Conservation (phyloP, 2,113 vertebrate genomes). For the Ptilonorhynchus violaceus region DNA sequence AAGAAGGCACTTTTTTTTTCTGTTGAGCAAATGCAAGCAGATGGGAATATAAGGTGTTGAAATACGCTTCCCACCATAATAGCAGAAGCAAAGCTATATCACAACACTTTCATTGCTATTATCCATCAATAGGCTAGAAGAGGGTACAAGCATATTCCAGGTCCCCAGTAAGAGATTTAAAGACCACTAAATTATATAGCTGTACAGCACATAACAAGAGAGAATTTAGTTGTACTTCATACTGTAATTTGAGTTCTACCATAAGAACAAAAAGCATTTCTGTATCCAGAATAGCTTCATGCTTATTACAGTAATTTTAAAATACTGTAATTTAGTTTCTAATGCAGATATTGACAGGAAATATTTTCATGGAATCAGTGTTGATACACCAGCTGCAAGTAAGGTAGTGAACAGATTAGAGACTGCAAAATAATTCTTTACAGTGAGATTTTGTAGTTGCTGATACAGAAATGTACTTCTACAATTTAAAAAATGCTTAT, state of each 20-base stretch:
- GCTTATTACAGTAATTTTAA: not conserved
- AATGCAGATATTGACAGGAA: not conserved
- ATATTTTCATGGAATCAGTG: not conserved
- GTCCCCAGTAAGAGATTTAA: not conserved
- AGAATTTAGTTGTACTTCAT: not conserved
- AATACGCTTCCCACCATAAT: not conserved
- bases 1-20: rapidly evolving
- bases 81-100: not conserved
- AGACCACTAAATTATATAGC: not conserved
- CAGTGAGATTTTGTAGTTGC: not conserved
- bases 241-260: not conserved
- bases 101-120: not conserved
- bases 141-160: not conserved
- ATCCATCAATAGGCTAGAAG: not conserved
- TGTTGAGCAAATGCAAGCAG: not conserved
- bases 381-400: not conserved
- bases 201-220: not conserved
- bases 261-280: not conserved
- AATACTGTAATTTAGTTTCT: not conserved
- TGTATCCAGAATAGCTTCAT: not conserved
- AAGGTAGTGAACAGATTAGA: not conserved
- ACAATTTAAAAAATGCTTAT: not conserved
- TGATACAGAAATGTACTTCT: not conserved
- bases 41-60: not conserved
- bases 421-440: not conserved